Conservation (phyloP, 2,113 vertebrate species). For the Pelmatolapia mariae region DNA sequence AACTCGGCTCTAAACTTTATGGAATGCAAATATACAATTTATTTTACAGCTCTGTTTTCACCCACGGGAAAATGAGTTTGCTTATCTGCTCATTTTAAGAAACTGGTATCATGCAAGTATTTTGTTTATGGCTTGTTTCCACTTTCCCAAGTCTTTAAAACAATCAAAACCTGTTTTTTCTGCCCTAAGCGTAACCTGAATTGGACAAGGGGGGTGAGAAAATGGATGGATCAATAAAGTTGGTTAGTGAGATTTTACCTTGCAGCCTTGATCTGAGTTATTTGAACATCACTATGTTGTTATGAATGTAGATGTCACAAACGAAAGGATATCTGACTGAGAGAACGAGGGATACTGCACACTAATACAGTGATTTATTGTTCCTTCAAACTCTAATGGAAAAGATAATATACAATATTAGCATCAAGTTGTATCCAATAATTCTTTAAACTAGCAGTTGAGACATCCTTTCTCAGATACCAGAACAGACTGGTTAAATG, state of each 20-base stretch:
- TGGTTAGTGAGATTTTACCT: not conserved
- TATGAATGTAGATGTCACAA: not conserved
- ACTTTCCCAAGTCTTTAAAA: not conserved
- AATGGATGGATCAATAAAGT: not conserved
- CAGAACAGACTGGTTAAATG: not conserved
- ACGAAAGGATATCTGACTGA: not conserved
- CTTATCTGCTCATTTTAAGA: not conserved
- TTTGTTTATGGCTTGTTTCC: not conserved
- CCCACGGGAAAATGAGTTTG: not conserved
- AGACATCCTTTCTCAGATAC: not conserved
- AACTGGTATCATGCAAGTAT: not conserved
- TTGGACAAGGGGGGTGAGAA: not conserved
- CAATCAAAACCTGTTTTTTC: not conserved
- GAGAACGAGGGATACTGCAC: not conserved
- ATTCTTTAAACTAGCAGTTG: not conserved
- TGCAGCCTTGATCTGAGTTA: not conserved
- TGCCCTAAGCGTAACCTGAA: not conserved
- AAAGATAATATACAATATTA: not conserved
- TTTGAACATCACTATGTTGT: not conserved
- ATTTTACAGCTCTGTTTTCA: not conserved
- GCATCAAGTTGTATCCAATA: not conserved
- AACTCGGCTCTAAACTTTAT: not conserved
- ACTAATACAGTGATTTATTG: not conserved
- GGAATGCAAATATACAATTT: not conserved
- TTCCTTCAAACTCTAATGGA: not conserved